Percentiles rank a stretch among this genome's conserved stretches.
phyloP scores from a whole-genome alignment of 2,888 invertebrate species.

The Sphaerophoria rueppellii region DNA sequence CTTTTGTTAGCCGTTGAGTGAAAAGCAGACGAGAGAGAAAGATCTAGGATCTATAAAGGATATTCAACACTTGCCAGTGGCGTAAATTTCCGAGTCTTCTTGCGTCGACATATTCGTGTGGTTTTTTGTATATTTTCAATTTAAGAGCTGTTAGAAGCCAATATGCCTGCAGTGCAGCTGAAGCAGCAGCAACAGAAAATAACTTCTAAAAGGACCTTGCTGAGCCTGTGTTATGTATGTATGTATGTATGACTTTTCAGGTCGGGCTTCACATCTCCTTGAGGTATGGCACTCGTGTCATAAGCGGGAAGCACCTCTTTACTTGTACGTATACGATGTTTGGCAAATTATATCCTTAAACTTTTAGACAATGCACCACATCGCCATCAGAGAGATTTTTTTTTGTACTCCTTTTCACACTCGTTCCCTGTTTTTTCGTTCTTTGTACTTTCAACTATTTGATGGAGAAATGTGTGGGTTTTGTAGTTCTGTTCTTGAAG shows the following conservation, averaged over 20 bases:
- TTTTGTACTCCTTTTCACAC: background rate
- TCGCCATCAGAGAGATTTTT: background rate
- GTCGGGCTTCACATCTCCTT: conserved; percentile 22
- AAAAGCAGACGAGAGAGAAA: background rate
- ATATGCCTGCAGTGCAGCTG: conserved; percentile 26
- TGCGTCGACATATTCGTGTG: conserved; percentile 55
- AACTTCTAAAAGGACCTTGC: conserved; percentile 17
- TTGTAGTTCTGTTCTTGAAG: background rate
- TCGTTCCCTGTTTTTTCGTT: background rate
- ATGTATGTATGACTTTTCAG: conserved; percentile 3
- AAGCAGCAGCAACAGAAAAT: background rate
- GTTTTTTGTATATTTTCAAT: conserved; percentile 43
- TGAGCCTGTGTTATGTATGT: background rate
- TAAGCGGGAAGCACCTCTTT: background rate
- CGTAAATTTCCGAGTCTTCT: conserved; percentile 51
- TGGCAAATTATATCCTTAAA: conserved; percentile 49
- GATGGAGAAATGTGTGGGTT: background rate
- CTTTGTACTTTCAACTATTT: conserved; percentile 31
- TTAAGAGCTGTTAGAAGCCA: conserved; percentile 21
- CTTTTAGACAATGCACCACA: conserved; percentile 48
- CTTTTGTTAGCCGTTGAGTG: conserved; percentile 12
- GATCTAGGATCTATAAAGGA: conserved; percentile 13
- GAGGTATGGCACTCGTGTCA: conserved; percentile 29
- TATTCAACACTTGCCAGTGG: conserved; percentile 49
- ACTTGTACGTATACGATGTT: conserved; percentile 5